These are phyloP conservation scores for Strix aluco DNA, from an alignment of 2,113 vertebrate genomes.

Conservation along the genomic window DNA sequence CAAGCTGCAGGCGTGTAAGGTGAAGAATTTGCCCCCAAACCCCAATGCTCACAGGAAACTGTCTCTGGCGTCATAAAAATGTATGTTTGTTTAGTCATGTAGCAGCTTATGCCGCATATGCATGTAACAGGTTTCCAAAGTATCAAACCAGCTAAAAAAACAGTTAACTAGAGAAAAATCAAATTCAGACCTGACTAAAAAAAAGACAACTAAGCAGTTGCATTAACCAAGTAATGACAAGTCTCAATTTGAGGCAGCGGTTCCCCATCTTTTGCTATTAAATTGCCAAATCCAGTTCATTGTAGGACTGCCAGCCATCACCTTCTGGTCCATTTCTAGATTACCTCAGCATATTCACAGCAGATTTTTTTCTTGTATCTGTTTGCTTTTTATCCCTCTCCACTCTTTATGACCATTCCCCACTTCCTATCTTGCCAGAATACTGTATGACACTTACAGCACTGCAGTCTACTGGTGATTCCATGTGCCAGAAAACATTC, in stretches of 20 bases:
- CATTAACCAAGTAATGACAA: constrained; percentile 17
- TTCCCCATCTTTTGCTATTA: neutral
- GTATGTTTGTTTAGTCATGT: neutral
- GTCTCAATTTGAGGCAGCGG: constrained; percentile 1
- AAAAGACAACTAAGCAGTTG: neutral
- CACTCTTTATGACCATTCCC: neutral
- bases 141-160: constrained; percentile 35
- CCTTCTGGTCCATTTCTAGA: neutral
- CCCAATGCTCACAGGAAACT: neutral
- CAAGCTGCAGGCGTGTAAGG: constrained; percentile 7
- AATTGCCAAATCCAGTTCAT: neutral
- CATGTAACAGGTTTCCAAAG: constrained; percentile 19
- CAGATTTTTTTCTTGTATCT: neutral
- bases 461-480: neutral
- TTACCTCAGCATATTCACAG: neutral
- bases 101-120: constrained; percentile 1
- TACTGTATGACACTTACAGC: neutral
- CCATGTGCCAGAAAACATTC: constrained; percentile 14
- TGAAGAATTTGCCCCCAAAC: constrained; percentile 8
- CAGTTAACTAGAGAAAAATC: constrained; percentile 41
- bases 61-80: constrained; percentile 51
- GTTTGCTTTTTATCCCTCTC: neutral
- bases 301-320: neutral
- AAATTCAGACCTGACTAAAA: neutral
- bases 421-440: neutral